Base-by-base conservation (phyloP, 2,888 invertebrate genomes). In the Smittia aterrima region DNA sequence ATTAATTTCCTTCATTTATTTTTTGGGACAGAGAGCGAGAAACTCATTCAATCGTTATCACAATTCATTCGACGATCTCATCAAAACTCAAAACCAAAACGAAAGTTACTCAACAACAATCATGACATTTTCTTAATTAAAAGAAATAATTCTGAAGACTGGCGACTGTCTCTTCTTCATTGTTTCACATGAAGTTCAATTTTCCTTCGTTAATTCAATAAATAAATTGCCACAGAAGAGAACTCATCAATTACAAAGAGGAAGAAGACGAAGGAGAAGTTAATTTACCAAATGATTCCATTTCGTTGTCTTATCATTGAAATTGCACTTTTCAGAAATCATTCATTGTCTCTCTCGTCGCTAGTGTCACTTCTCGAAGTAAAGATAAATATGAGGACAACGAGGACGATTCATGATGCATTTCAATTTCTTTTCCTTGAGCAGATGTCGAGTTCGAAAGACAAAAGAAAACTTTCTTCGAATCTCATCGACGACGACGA, bases 91-190 rank as follows among this genome's bases (percentile, higher is more conserved):
- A 6, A 2, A 16, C 11, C 47, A 47, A 47, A 32, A 9, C 58
- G 20, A 58, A 18, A 58, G 58, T 58, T 58, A 9, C 32, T 32
- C 32, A 32, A 32, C 32, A 32, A 32, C 47, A 58, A 18, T 58
- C 58, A 58, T 58, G 58, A 58, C 22, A 58, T 58, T 58, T 58
- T 58, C 58, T 58, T 58, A 58, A 58, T 58, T 58, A 58, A 58
- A 58, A 58, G 18, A 7, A 18, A 58, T 58, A 58, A 58, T 22
- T 58, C 16, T 32, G 18, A 9, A 58, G 58, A 20, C 58, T 58
- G 6, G 18, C 18, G 58, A 58, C 18, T 7, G 18, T 58, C 7
- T 22, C 58, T 7, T n/a, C 58, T 58, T 1, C 58, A 58, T 58
- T 58, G 58, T 58, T 22, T 58, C 58, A 47, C 6, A 58, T 58